Evolutionary conservation across 2,797 vertebrate species (phyloP).

Genomic region (Harpagifer antarcticus): DNA sequence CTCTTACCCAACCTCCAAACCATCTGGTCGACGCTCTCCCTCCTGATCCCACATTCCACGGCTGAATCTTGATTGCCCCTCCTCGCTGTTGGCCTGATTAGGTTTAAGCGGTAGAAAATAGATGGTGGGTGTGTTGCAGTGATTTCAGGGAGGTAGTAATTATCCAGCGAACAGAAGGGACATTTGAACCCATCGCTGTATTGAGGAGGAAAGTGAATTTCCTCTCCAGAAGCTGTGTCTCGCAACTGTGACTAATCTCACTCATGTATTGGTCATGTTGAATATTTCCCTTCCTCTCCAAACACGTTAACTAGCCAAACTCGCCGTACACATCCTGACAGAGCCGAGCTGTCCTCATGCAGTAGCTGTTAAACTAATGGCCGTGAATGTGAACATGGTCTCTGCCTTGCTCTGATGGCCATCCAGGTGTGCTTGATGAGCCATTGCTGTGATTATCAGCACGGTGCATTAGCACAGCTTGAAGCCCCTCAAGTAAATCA

Average conservation of each 20-base stretch:
- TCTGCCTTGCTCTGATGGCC: slow-evolving; percentile 69
- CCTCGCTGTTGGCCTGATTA: slow-evolving; percentile 62
- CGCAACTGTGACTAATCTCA: slow-evolving; percentile 63
- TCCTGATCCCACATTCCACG: slow-evolving; percentile 50
- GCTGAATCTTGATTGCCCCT: slow-evolving; percentile 37
- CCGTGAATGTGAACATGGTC: slow-evolving; percentile 80
- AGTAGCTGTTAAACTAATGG: slow-evolving; percentile 79
- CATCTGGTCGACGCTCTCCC: slow-evolving; percentile 66
- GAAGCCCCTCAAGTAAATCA: slow-evolving; percentile 80
- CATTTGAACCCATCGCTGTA: slow-evolving; percentile 44
- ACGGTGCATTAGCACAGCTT: slow-evolving; percentile 78
- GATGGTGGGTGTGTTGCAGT: slow-evolving; percentile 28
- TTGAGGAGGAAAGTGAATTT: slow-evolving; percentile 53
- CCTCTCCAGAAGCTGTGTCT: slow-evolving; percentile 40
- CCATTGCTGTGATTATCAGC: slow-evolving; percentile 83
- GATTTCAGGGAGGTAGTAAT: slow-evolving; percentile 59
- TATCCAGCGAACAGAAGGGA: slow-evolving; percentile 62
- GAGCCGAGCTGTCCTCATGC: slow-evolving; percentile 54
- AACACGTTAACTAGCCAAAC: slow-evolving; percentile 43
- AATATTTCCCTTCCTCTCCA: slow-evolving; percentile 53
- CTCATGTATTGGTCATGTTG: slow-evolving; percentile 55
- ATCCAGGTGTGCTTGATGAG: slow-evolving; percentile 85
- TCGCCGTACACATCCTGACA: slow-evolving; percentile 11
- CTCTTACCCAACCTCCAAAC: slow-evolving; percentile 48
- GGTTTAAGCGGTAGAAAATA: slow-evolving; percentile 51